Evolutionary conservation across 2,797 vertebrate genomes (phyloP), one percentile per base, ranked within the genome.

Genomic region (Rhyacichthys aspro): DNA sequence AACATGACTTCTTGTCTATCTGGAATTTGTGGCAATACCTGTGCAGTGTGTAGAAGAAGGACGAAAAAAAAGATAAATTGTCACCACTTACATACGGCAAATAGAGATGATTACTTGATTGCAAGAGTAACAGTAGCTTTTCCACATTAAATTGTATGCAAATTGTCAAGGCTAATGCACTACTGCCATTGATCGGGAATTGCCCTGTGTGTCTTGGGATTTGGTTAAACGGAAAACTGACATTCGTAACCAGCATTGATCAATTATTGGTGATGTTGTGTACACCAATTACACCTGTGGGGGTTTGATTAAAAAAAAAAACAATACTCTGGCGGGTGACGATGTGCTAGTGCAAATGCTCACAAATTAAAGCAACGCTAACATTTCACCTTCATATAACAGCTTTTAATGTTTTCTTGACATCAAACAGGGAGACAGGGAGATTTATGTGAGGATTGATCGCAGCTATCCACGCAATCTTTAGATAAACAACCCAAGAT

Each of bases 121-220:
- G 23, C 7, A 28, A 2, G 1, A 4, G 23, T 28, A 28, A 28
- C 23, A 28, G 7, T 28, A 28, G 2, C 23, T 28, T 28, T 28
- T 28, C 23, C 23, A 28, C 7, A 5, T 1, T 28, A 28, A 44
- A 17, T 17, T 7, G 7, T 19, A 17, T 36, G 18, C 37, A 47
- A 2, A 50, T 63, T 12, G n/a, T 17, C 45, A 63, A 34, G n/a
- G 38, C 53, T 41, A 64, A 32, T 47, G 46, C 15, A 46, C 36
- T 55, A 56, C 55, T 37, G 55, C 65, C 55, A 47, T 79, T 69
- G 75, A 76, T 76, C 63, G 42, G 55, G 32, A 23, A 66, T 70
- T 18, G 37, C 16, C 47, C 45, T 58, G 15, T 46, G 17, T 59
- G 53, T 64, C 59, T 19, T 8, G 49, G 54, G 50, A 60, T 28